Evolutionary conservation across 2,888 invertebrate species (phyloP), one percentile per base, ranked within the genome.

Genomic region (Monopis laevigella): DNA sequence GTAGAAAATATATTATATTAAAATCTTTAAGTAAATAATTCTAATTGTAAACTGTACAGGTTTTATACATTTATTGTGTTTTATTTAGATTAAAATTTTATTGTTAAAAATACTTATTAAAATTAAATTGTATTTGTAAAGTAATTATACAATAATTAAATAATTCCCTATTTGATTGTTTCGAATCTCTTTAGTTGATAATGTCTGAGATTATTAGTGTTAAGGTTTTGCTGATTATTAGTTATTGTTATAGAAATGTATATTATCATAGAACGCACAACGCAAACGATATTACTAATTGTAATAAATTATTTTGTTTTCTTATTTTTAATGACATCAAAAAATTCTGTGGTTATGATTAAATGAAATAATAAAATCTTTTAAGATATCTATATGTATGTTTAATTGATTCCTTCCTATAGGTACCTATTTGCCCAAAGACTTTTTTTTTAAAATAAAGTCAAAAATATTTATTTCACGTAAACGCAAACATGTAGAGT

Each of bases 261-360:
- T 50, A 50, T 45, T 44, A 8, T 21, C 24, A 21, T 11, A 14
- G 14, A 49, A 61, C 72, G 73, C 74, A 75, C 75, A 75, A 74
- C 53, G 53, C 58, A 58, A 57, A 63, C 48, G 61, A 59, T 51
- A 56, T 55, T 48, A 50, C 47, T 65, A 62, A 65, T 62, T 70
- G 65, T 71, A 73, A 65, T 77, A 78, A 77, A 74, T 77, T 77
- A 78, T 77, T 78, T 64, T 74, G 68, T 72, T 63, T 59, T 56
- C 14, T 32, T 32, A 32, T 32, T 30, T 16, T 32, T 32, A 32
- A 14, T 17, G 14, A 17, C 17, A 32, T 32, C 17, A 3, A 11
- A 32, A 17, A 17, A n/a, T n/a, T n/a, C n/a, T n/a, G n/a, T n/a
- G n/a, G n/a, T 17, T 16, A 17, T 32, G 14, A 32, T 32, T 32